Evolutionary conservation across 2,888 invertebrate genomes (phyloP).

Genomic region (Calliopum simillimum): DNA sequence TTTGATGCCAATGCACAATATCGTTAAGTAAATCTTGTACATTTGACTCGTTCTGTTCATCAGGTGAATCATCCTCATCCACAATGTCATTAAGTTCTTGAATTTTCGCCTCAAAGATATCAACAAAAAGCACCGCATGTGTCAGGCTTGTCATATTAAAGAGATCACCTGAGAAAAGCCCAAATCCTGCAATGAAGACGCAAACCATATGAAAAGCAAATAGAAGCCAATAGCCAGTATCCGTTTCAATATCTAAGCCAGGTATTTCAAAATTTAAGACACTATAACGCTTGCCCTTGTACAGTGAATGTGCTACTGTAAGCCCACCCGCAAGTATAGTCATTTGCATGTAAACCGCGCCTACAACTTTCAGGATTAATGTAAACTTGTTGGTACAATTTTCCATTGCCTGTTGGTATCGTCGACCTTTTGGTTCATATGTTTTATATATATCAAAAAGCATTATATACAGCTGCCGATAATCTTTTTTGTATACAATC

Average conservation of each 20-base stretch:
- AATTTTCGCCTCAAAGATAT: slow-evolving; percentile 49
- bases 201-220: slow-evolving; percentile 42
- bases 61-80: background rate
- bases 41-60: background rate
- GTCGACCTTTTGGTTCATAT: slow-evolving; percentile 33
- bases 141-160: slow-evolving; percentile 43
- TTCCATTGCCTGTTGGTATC: slow-evolving; percentile 34
- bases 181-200: slow-evolving; percentile 43
- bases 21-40: slow-evolving; percentile 39
- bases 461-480: background rate
- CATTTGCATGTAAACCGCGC: slow-evolving; percentile 21
- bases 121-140: slow-evolving; percentile 47
- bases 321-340: background rate
- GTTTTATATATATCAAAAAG: slow-evolving; percentile 36
- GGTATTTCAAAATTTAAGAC: slow-evolving; percentile 52
- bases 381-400: slow-evolving; percentile 1
- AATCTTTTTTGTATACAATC: background rate
- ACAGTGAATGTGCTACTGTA: slow-evolving; percentile 24
- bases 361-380: slow-evolving; percentile 21
- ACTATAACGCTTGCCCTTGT: slow-evolving; percentile 38
- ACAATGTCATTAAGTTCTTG: slow-evolving; percentile 43
- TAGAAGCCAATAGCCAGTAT: slow-evolving; percentile 45
- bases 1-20: slow-evolving; percentile 49
- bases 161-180: slow-evolving; percentile 51
- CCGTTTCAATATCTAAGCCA: slow-evolving; percentile 43